phyloP scores from a whole-genome alignment of 2,888 invertebrate genomes.

The Sialis lutaria region DNA sequence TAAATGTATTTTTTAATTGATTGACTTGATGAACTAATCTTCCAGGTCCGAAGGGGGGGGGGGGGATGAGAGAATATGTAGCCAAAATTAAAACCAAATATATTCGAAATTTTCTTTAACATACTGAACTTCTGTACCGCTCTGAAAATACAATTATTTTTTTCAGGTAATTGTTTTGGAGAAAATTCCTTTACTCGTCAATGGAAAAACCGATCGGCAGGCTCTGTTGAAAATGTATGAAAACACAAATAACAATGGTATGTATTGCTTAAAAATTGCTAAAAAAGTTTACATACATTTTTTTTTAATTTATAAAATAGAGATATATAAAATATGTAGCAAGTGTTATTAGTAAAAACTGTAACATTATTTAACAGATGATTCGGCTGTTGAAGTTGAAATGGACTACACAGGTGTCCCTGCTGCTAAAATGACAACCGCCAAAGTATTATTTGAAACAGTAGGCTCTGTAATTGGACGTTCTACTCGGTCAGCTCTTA shows the following conservation, averaged over 20 bases:
- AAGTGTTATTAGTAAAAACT: too few relatives aligned
- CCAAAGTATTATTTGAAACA: conserved; percentile 53
- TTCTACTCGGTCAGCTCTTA: conserved; percentile 41
- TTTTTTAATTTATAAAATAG: too few relatives aligned
- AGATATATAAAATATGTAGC: too few relatives aligned
- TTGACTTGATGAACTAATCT: too few relatives aligned
- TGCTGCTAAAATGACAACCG: conserved; percentile 37
- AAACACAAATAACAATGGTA: conserved; percentile 49
- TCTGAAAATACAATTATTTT: conserved; percentile 1
- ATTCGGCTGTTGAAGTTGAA: conserved; percentile 36
- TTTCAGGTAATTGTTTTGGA: conserved; percentile 48
- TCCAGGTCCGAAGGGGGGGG: too few relatives aligned
- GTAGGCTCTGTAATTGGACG: conserved; percentile 54
- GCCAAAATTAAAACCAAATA: too few relatives aligned
- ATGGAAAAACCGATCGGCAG: conserved; percentile 77
- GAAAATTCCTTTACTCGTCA: conserved; percentile 61
- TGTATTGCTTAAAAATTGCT: conserved; percentile 13
- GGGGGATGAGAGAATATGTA: too few relatives aligned
- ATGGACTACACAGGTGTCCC: conserved; percentile 49
- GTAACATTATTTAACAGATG: conserved; percentile 22
- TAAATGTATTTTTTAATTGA: too few relatives aligned
- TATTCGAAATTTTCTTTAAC: too few relatives aligned
- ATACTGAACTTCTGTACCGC: too few relatives aligned
- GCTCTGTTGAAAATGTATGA: conserved; percentile 56
- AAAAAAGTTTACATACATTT: too few relatives aligned